Evolutionary conservation across 30 jellyfish, hydroid and myxozoan genomes (phyloP).

Genomic region (Pseudorhiza aurosa): DNA sequence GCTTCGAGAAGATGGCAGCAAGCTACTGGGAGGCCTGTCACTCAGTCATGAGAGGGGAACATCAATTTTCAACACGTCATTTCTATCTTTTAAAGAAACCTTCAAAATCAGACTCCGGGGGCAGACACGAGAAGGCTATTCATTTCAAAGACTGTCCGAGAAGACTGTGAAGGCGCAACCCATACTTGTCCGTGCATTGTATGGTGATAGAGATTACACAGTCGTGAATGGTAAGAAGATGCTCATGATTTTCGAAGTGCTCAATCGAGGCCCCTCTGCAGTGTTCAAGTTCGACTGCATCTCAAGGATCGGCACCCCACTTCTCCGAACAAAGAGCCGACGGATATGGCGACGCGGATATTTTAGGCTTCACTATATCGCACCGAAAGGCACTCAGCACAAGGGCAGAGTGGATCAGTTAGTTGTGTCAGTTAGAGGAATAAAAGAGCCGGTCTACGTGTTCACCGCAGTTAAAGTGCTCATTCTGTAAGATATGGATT

Average conservation of each 20-base stretch:
- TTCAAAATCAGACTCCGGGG: slow-evolving; percentile 73
- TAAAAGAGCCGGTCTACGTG: slow-evolving; percentile 40
- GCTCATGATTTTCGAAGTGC: slow-evolving; percentile 70
- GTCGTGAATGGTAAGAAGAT: slow-evolving; percentile 45
- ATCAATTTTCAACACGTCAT: slow-evolving; percentile 57
- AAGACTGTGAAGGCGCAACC: slow-evolving; percentile 64
- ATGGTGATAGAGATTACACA: slow-evolving; percentile 74
- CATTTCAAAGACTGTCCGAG: slow-evolving; percentile 68
- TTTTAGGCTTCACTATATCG: slow-evolving; percentile 58
- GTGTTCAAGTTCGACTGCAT: slow-evolving; percentile 58
- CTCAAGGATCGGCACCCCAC: slow-evolving; percentile 57
- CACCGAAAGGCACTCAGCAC: slow-evolving; percentile 59
- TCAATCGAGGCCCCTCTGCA: slow-evolving; percentile 70
- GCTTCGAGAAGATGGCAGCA: slow-evolving; percentile 71
- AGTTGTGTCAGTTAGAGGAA: slow-evolving; percentile 62
- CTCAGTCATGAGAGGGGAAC: slow-evolving; percentile 44
- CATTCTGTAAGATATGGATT: slow-evolving; percentile 35
- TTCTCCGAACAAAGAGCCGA: slow-evolving; percentile 41
- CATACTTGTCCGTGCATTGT: slow-evolving; percentile 55
- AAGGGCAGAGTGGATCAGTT: slow-evolving; percentile 60
- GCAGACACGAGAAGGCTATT: slow-evolving; percentile 51
- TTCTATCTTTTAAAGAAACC: slow-evolving; percentile 44
- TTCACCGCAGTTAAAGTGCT: slow-evolving; percentile 68
- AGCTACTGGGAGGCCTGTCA: slow-evolving; percentile 19
- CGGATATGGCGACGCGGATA: slow-evolving; percentile 68